Evolutionary conservation across 2,797 vertebrate genomes (phyloP).

Genomic region (Leucoraja ocellata): DNA sequence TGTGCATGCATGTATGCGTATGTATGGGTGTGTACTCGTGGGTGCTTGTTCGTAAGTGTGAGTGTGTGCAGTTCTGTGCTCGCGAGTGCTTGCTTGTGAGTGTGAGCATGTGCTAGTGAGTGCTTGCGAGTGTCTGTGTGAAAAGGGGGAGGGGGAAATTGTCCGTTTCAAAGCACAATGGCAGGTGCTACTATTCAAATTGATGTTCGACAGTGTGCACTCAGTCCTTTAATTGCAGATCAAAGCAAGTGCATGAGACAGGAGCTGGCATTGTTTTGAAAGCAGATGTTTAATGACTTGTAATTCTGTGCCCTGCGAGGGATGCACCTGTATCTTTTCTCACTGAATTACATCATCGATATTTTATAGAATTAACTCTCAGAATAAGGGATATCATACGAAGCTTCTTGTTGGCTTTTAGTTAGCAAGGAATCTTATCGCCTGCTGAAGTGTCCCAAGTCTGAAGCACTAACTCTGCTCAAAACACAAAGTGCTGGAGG

Average conservation of each 20-base stretch:
- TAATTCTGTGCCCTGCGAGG: neutral
- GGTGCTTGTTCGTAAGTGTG: neutral
- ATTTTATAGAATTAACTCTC: neutral
- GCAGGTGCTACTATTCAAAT: neutral
- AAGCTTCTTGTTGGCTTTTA: neutral
- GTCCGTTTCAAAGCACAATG: neutral
- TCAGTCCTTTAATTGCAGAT: neutral
- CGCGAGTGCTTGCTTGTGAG: neutral
- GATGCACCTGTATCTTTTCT: neutral
- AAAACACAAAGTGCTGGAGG: too few species aligned
- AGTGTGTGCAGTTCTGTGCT: neutral
- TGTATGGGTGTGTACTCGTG: too few species aligned
- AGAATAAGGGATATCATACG: too few species aligned
- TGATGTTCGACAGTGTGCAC: neutral
- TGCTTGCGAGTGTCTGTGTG: neutral
- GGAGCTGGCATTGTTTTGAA: slow-evolving; percentile 23
- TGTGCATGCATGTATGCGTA: too few species aligned
- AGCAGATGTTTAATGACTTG: slow-evolving; percentile 18
- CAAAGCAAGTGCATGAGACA: neutral
- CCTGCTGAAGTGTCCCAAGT: neutral
- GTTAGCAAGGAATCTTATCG: neutral
- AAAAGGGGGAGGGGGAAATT: neutral
- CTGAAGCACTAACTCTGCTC: too few species aligned
- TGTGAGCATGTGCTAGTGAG: rapidly evolving
- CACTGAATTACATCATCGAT: neutral